Conservation (phyloP, 2,797 vertebrate genomes). For the Pterois miles region DNA sequence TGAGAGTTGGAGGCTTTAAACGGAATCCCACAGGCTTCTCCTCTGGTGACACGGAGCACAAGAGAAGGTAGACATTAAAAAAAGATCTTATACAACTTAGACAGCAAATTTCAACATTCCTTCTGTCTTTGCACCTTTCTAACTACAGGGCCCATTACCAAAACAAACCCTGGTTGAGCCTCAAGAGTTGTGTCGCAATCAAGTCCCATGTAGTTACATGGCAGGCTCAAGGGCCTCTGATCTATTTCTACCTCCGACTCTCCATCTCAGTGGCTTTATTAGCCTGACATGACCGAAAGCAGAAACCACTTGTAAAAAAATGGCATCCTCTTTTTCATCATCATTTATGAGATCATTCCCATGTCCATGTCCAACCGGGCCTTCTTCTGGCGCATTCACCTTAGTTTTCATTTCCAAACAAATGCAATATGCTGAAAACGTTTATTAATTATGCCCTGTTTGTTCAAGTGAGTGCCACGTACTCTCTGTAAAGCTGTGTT, state of each 20-base stretch:
- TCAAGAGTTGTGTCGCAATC: constrained; percentile 16
- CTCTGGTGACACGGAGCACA: constrained; percentile 82
- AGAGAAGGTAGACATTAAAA: constrained; percentile 19
- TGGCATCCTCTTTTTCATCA: not conserved
- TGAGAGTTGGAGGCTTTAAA: constrained; percentile 96
- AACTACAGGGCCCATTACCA: constrained; percentile 42
- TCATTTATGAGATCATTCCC: not conserved
- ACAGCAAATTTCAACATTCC: constrained; percentile 10
- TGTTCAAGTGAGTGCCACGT: not conserved
- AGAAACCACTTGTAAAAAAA: constrained; percentile 27
- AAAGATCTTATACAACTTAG: constrained; percentile 31
- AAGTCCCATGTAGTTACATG: constrained; percentile 10
- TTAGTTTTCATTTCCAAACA: constrained; percentile 5
- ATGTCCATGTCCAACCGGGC: not conserved
- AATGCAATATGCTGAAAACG: constrained; percentile 5
- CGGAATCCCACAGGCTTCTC: constrained; percentile 97
- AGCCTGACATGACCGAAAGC: constrained; percentile 31
- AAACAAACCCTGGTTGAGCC: constrained; percentile 39
- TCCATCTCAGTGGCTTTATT: constrained; percentile 46
- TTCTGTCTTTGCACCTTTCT: constrained; percentile 45
- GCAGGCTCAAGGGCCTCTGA: constrained; percentile 27
- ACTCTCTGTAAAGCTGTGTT: constrained; percentile 10
- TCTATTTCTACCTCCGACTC: constrained; percentile 38
- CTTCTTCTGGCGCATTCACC: not conserved
- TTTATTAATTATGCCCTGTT: constrained; percentile 6